Conservation (phyloP, 2,113 vertebrate species). For the Guaruba guarouba region DNA sequence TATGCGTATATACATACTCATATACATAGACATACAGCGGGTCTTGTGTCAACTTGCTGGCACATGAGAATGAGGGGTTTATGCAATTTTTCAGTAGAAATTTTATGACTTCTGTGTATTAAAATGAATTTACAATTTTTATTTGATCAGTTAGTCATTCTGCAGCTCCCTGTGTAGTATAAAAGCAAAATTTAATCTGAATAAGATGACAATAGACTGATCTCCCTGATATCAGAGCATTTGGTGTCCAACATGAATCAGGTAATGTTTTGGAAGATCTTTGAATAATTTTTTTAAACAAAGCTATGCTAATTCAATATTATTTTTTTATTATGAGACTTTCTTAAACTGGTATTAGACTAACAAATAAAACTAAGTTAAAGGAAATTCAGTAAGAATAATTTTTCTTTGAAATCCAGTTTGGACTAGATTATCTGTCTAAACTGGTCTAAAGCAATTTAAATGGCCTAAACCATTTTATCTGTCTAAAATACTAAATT, state of each 20-base stretch:
- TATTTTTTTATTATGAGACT: not conserved
- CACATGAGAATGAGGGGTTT: not conserved
- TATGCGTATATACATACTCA: accelerated
- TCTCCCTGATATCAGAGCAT: not conserved
- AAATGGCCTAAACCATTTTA: not conserved
- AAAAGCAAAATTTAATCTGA: not conserved
- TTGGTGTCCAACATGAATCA: not conserved
- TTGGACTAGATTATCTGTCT: not conserved
- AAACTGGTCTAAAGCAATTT: not conserved
- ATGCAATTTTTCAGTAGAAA: not conserved
- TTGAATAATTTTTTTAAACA: not conserved
- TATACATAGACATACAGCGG: not conserved
- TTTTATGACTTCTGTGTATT: not conserved
- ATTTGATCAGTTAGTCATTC: not conserved
- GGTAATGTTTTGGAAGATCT: not conserved
- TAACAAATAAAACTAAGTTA: not conserved
- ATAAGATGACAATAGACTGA: not conserved
- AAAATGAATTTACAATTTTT: not conserved
- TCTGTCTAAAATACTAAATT: not conserved
- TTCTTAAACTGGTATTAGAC: not conserved
- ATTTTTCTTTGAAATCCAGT: not conserved
- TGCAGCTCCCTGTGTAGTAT: not conserved
- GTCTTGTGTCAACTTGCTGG: not conserved
- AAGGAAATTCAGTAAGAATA: not conserved
- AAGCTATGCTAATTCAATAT: not conserved